phyloP scores from a whole-genome alignment of 1,140 invertebrate genomes.

The Melipona quadrifasciata region DNA sequence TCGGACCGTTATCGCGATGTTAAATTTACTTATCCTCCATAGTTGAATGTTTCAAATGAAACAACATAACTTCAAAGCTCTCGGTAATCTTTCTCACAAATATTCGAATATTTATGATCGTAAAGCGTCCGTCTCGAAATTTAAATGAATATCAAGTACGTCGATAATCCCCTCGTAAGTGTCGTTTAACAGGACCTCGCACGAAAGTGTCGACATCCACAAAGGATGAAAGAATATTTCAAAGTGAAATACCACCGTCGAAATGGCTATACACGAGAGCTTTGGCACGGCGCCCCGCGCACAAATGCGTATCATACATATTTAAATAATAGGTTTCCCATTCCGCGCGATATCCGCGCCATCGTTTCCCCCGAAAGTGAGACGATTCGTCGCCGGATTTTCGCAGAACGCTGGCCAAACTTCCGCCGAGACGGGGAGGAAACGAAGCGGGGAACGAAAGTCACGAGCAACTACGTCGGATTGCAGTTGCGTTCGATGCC shows the following conservation, averaged over 20 bases:
- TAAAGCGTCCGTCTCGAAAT: too few species aligned
- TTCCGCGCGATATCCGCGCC: constrained; percentile 19
- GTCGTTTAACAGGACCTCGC: not conserved
- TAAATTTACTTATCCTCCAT: too few species aligned
- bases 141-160: too few species aligned
- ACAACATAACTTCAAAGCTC: too few species aligned
- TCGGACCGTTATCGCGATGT: too few species aligned
- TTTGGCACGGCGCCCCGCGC: constrained; percentile 14
- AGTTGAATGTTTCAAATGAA: too few species aligned
- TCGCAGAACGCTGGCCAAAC: not conserved
- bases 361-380: not conserved
- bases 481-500: not conserved
- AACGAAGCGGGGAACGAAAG: too few species aligned
- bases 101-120: too few species aligned
- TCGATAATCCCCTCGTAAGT: too few species aligned
- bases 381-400: not conserved
- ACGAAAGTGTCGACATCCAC: not conserved
- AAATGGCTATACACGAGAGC: not conserved
- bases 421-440: not conserved
- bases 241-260: not conserved
- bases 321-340: constrained; percentile 26
- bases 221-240: not conserved
- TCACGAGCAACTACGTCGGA: not conserved
- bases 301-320: not conserved
- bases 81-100: too few species aligned